phyloP scores from a whole-genome alignment of 2,888 invertebrate species.

The Epistrophella euchroma region DNA sequence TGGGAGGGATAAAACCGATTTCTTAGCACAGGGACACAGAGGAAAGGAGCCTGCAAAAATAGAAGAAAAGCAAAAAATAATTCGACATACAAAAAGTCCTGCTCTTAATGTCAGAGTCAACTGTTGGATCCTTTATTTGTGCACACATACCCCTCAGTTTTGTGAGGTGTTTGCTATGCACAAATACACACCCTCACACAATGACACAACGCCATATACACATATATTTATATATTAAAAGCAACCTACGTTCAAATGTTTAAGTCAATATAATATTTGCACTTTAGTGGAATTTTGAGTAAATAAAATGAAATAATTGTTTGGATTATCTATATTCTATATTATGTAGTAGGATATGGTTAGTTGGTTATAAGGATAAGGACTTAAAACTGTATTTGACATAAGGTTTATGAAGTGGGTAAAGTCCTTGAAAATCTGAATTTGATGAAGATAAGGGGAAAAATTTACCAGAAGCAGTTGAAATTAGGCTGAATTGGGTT shows the following conservation, averaged over 20 bases:
- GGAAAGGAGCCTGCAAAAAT: background rate
- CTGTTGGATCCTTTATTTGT: slow-evolving; percentile 59
- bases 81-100: slow-evolving; percentile 25
- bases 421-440: slow-evolving; percentile 59
- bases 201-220: background rate
- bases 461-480: background rate
- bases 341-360: background rate
- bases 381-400: slow-evolving; percentile 68
- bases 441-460: slow-evolving; percentile 40
- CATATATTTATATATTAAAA: background rate
- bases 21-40: slow-evolving; percentile 36
- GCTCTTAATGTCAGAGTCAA: slow-evolving; percentile 60
- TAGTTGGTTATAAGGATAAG: slow-evolving; percentile 41
- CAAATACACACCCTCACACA: slow-evolving; percentile 40
- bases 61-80: slow-evolving; percentile 17
- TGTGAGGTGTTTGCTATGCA: slow-evolving; percentile 55
- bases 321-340: slow-evolving; percentile 39
- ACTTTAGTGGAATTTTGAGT: slow-evolving; percentile 72
- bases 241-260: slow-evolving; percentile 46
- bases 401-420: slow-evolving; percentile 51
- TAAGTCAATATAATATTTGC: slow-evolving; percentile 73
- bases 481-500: slow-evolving; percentile 59
- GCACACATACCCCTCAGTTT: slow-evolving; percentile 12
- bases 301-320: slow-evolving; percentile 74
- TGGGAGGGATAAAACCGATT: slow-evolving; percentile 57